Conservation (phyloP, 2,113 vertebrate genomes). For the Heterochromis multidens region DNA sequence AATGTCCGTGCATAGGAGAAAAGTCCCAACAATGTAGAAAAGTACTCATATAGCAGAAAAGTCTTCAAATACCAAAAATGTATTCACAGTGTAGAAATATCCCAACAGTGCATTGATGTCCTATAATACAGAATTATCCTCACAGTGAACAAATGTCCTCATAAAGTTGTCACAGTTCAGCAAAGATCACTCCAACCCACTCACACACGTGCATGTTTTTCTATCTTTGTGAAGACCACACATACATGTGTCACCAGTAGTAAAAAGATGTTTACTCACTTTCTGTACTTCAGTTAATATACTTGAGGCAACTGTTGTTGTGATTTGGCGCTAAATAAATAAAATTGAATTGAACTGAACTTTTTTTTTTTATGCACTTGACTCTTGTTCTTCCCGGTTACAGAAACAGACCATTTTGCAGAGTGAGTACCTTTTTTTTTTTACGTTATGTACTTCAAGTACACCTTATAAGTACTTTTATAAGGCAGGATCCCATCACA, state of each 20-base stretch:
- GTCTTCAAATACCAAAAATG: not conserved
- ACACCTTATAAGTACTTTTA: not conserved
- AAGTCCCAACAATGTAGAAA: not conserved
- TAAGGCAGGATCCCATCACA: not conserved
- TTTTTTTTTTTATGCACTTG: accelerated
- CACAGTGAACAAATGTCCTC: not conserved
- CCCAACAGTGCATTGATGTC: not conserved
- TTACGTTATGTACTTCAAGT: not conserved
- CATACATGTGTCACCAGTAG: not conserved
- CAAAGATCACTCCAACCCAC: not conserved
- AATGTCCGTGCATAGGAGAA: not conserved
- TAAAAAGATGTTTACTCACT: not conserved
- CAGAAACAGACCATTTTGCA: not conserved
- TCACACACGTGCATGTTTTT: not conserved
- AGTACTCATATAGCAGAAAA: not conserved
- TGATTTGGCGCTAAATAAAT: too few relatives aligned
- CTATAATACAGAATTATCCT: not conserved
- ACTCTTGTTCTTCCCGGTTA: not conserved
- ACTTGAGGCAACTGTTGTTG: too few relatives aligned
- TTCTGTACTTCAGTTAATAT: not conserved
- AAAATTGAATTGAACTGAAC: too few relatives aligned
- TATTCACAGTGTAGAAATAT: too few relatives aligned
- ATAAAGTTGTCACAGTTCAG: not conserved
- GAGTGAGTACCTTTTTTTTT: not conserved
- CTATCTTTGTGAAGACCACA: not conserved